phyloP scores from a whole-genome alignment of 1,140 invertebrate genomes.

The Sitophilus oryzae region DNA sequence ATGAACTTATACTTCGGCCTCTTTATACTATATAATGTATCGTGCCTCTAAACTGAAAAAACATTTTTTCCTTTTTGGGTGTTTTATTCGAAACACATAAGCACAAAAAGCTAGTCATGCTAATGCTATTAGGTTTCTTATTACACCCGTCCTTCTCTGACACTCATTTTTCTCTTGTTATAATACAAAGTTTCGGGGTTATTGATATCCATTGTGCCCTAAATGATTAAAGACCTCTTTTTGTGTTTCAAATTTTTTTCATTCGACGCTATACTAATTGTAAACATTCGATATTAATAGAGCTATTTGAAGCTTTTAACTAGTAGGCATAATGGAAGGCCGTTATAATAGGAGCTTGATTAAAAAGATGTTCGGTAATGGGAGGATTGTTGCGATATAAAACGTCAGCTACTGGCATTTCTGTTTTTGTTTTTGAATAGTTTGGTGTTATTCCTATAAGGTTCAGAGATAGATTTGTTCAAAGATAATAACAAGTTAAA shows the following conservation, averaged over 20 bases:
- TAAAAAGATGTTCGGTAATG: too few species aligned
- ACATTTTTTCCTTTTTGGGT: conserved; percentile 11
- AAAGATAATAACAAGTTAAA: too few species aligned
- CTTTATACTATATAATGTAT: too few species aligned
- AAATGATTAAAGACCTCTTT: conserved; percentile 16
- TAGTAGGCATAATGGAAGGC: neutral
- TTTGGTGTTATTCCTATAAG: too few species aligned
- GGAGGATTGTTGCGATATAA: too few species aligned
- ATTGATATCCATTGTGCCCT: conserved; percentile 16
- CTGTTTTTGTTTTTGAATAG: too few species aligned
- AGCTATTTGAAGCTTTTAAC: neutral
- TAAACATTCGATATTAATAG: conserved; percentile 1
- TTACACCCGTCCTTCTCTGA: too few species aligned
- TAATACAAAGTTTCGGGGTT: conserved; percentile 18
- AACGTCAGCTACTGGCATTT: too few species aligned
- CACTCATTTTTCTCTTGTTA: too few species aligned
- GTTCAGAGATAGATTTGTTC: too few species aligned
- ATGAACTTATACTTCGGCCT: too few species aligned
- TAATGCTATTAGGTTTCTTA: conserved; percentile 34
- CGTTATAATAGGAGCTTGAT: neutral
- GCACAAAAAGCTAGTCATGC: conserved; percentile 32
- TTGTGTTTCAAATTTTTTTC: conserved; percentile 15
- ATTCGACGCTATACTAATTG: conserved; percentile 5
- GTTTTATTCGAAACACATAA: conserved; percentile 27
- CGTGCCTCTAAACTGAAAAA: too few species aligned